Percentiles rank a stretch among this genome's conserved stretches.
These are phyloP conservation scores for Notothenia rossii DNA, from an alignment of 2,113 vertebrate species.

Conservation along the genomic window DNA sequence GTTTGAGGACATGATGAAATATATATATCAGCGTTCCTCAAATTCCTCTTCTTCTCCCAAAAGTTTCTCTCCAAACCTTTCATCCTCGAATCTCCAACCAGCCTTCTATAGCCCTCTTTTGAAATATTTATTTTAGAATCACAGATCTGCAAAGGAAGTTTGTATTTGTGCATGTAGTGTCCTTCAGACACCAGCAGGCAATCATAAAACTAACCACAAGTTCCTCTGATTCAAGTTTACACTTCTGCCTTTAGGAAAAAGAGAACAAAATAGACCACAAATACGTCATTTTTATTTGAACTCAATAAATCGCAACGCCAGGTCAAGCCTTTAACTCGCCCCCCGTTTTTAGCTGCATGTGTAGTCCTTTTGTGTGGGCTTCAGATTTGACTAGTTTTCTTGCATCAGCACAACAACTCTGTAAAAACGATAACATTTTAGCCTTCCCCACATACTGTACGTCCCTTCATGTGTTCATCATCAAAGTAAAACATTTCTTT, in stretches of 20 bases:
- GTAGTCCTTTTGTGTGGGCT: neutral
- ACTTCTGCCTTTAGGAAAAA: neutral
- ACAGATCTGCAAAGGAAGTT: neutral
- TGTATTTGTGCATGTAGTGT: neutral
- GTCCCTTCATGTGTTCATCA: too few relatives aligned
- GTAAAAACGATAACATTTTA: neutral
- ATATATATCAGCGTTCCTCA: neutral
- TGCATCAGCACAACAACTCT: neutral
- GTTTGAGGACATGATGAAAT: neutral
- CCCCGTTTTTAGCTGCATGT: neutral
- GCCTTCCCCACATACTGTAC: neutral
- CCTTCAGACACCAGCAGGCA: neutral
- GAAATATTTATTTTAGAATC: too few relatives aligned
- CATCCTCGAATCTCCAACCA: neutral
- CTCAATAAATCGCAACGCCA: neutral
- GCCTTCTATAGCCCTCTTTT: too few relatives aligned
- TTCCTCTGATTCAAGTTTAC: neutral
- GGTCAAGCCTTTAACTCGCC: neutral
- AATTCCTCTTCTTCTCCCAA: neutral
- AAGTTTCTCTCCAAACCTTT: neutral
- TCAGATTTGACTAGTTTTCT: neutral
- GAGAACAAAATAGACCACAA: neutral
- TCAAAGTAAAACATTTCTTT: conserved; percentile 4
- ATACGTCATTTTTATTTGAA: neutral
- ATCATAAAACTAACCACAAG: neutral